Evolutionary conservation across 2,113 vertebrate species (phyloP).

Genomic region (Chaenogobius annularis): DNA sequence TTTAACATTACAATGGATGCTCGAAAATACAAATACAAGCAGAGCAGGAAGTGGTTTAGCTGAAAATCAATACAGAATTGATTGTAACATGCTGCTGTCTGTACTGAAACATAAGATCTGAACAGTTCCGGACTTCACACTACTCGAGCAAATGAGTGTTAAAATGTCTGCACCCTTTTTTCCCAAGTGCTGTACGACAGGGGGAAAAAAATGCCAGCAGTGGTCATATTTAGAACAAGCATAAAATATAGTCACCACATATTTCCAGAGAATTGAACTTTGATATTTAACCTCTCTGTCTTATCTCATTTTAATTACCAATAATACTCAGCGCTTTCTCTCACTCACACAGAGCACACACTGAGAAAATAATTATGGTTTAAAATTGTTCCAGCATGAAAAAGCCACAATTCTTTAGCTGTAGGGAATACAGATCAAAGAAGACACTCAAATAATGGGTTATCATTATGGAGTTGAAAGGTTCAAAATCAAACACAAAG

Average conservation of each 20-base stretch:
- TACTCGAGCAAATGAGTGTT: neutral
- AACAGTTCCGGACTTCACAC: neutral
- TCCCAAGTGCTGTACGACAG: neutral
- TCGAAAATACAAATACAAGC: conserved; percentile 6
- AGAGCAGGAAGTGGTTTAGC: conserved; percentile 10
- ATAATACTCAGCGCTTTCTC: conserved; percentile 23
- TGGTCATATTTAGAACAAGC: conserved; percentile 11
- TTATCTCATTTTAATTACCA: conserved; percentile 60
- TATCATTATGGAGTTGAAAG: conserved; percentile 72
- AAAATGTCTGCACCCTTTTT: neutral
- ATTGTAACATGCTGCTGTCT: conserved; percentile 2
- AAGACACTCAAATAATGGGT: conserved; percentile 62
- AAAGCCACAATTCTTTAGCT: conserved; percentile 51
- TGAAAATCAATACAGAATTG: neutral
- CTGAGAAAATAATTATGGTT: conserved; percentile 66
- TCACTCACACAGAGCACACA: conserved; percentile 17
- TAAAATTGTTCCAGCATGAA: conserved; percentile 57
- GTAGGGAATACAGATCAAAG: conserved; percentile 68
- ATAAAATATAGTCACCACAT: conserved; percentile 21
- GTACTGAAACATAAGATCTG: conserved; percentile 4
- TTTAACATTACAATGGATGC: neutral
- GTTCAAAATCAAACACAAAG: conserved; percentile 73
- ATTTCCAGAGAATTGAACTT: conserved; percentile 36
- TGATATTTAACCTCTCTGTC: conserved; percentile 49
- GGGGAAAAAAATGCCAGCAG: too few relatives aligned